Evolutionary conservation across 1,140 invertebrate genomes (phyloP).

Genomic region (Choristoneura fumiferana): DNA sequence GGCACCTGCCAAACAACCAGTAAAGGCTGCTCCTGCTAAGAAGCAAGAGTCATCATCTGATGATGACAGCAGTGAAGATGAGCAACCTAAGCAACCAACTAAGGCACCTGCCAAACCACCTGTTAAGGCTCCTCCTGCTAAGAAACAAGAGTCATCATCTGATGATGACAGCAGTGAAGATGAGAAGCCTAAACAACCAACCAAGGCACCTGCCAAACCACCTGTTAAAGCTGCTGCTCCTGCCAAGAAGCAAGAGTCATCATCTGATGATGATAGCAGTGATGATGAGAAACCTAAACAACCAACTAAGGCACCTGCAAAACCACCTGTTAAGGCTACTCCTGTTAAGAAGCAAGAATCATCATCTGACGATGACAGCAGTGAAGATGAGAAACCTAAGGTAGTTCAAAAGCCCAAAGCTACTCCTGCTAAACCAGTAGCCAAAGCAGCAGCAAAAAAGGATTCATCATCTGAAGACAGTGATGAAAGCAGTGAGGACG

Average conservation of each 20-base stretch:
- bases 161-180: conserved; percentile 36
- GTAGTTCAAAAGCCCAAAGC: conserved; percentile 16
- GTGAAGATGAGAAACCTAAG: conserved; percentile 34
- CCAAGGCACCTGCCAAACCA: conserved; percentile 14
- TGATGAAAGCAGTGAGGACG: conserved; percentile 21
- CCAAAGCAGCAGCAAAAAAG: conserved; percentile 21
- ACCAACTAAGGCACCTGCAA: conserved; percentile 8
- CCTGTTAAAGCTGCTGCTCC: not conserved
- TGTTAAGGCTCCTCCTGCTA: conserved; percentile 11
- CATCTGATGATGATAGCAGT: conserved; percentile 23
- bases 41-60: conserved; percentile 28
- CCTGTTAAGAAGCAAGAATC: conserved; percentile 27
- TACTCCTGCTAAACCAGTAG: conserved; percentile 19
- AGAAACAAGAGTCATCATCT: conserved; percentile 13
- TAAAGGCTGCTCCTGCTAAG: conserved; percentile 22
- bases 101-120: conserved; percentile 20
- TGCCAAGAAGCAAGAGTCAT: conserved; percentile 31
- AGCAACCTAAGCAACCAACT: conserved; percentile 16
- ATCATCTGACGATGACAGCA: conserved; percentile 38
- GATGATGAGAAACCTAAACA: conserved; percentile 21
- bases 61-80: conserved; percentile 22
- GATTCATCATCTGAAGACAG: conserved; percentile 21
- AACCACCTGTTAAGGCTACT: conserved; percentile 25
- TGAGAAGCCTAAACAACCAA: conserved; percentile 31
- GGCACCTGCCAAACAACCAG: not conserved